These are phyloP conservation scores for Actias luna DNA, from an alignment of 2,888 invertebrate genomes.

Conservation along the genomic window DNA sequence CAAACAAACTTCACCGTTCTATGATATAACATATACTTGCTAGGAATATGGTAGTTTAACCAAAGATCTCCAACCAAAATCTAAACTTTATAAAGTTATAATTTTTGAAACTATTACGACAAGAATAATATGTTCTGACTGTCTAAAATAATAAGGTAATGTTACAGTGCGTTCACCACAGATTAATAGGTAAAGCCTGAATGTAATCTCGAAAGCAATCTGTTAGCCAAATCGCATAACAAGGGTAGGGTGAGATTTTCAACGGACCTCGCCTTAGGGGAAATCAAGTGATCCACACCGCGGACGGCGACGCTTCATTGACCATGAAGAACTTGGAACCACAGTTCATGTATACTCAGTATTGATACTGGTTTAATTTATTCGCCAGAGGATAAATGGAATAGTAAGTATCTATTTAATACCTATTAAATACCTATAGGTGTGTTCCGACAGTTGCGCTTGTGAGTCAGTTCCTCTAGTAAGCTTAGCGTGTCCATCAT, in stretches of 20 bases:
- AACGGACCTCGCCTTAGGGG: conserved; percentile 44
- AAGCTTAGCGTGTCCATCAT: too few relatives aligned
- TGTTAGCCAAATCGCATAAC: conserved; percentile 22
- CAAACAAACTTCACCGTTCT: too few relatives aligned
- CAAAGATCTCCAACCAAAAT: neutral
- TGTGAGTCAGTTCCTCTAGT: too few relatives aligned
- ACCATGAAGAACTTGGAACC: conserved; percentile 17
- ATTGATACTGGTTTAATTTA: neutral
- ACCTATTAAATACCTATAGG: too few relatives aligned
- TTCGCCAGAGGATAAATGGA: neutral
- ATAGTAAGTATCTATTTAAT: too few relatives aligned
- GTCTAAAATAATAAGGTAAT: neutral
- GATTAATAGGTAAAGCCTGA: conserved; percentile 27
- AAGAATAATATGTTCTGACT: neutral
- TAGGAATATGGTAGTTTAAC: neutral
- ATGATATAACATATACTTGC: neutral
- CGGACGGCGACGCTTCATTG: conserved; percentile 36
- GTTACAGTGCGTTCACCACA: conserved; percentile 2
- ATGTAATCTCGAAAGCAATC: conserved; percentile 31
- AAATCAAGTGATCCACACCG: conserved; percentile 53
- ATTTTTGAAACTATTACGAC: neutral
- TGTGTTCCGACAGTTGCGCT: too few relatives aligned
- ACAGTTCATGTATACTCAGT: conserved; percentile 6
- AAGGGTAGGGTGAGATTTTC: conserved; percentile 33
- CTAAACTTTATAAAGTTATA: neutral